phyloP scores from a whole-genome alignment of 2,888 invertebrate genomes.

The Ellobium chinense region DNA sequence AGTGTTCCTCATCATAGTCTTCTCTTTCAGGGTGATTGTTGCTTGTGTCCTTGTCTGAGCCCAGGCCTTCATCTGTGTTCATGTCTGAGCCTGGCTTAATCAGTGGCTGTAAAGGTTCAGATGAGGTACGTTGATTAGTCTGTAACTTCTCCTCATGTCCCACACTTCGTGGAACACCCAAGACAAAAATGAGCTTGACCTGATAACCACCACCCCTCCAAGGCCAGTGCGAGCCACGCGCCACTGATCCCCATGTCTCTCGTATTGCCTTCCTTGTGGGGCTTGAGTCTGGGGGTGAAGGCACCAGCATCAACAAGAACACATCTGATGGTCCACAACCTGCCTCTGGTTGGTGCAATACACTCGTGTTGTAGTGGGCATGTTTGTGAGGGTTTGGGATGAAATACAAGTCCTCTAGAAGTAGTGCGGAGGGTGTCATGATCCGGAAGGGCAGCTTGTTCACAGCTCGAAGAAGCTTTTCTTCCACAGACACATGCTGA shows the following conservation, averaged over 20 bases:
- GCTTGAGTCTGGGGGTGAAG: conserved; percentile 9
- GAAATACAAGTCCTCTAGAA: conserved; percentile 34
- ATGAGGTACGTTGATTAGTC: background rate
- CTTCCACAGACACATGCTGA: background rate
- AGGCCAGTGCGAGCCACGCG: conserved; percentile 27
- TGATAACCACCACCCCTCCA: background rate
- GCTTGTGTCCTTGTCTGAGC: too few species aligned
- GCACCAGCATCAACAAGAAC: conserved; percentile 27
- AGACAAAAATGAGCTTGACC: conserved; percentile 27
- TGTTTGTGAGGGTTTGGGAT: background rate
- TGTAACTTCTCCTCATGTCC: background rate
- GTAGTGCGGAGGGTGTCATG: conserved; percentile 24
- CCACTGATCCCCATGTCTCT: conserved; percentile 42
- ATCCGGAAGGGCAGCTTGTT: conserved; percentile 11
- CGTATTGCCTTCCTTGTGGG: conserved; percentile 14
- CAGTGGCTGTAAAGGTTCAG: background rate
- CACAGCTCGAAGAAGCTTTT: background rate
- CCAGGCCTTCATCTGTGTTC: background rate
- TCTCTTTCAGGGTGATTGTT: too few species aligned
- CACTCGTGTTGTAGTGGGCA: conserved; percentile 9
- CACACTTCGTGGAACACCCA: background rate
- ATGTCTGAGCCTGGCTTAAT: background rate
- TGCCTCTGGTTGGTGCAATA: conserved; percentile 6
- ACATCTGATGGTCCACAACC: background rate
- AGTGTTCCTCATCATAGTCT: too few species aligned